Evolutionary conservation across 2,797 vertebrate species (phyloP).

Genomic region (Poeciliopsis presidionis): DNA sequence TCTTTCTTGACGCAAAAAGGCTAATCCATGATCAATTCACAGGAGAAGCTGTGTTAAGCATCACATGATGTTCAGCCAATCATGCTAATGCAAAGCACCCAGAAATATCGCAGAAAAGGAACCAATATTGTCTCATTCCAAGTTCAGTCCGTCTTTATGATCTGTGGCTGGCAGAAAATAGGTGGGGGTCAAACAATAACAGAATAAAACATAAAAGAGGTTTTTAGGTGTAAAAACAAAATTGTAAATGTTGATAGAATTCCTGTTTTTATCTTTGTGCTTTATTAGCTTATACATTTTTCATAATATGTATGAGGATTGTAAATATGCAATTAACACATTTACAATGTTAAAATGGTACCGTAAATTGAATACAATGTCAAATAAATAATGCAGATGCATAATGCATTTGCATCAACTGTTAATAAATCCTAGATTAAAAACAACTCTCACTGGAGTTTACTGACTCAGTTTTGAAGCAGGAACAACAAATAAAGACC

Average conservation of each 20-base stretch:
- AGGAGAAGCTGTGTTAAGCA: conserved; percentile 53
- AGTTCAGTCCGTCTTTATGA: conserved; percentile 37
- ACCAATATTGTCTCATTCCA: conserved; percentile 53
- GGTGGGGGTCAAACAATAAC: not conserved
- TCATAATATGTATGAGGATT: not conserved
- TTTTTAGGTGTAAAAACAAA: conserved; percentile 54
- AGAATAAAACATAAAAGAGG: conserved; percentile 1
- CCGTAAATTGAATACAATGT: conserved; percentile 47
- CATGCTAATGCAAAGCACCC: conserved; percentile 53
- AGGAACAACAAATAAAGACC: not conserved
- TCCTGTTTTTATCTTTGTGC: not conserved
- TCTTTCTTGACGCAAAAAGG: conserved; percentile 48
- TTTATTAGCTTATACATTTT: not conserved
- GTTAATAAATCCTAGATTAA: not conserved
- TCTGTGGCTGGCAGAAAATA: conserved; percentile 26
- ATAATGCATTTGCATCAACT: not conserved
- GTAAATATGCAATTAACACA: not conserved
- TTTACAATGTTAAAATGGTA: conserved; percentile 36
- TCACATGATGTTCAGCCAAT: conserved; percentile 68
- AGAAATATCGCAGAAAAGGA: conserved; percentile 67
- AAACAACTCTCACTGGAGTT: not conserved
- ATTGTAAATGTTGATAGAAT: not conserved
- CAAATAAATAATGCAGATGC: conserved; percentile 52
- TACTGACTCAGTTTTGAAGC: not conserved
- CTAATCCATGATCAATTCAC: conserved; percentile 57